Evolutionary conservation across 2,113 vertebrate genomes (phyloP).

Genomic region (Tachuris rubrigastra): DNA sequence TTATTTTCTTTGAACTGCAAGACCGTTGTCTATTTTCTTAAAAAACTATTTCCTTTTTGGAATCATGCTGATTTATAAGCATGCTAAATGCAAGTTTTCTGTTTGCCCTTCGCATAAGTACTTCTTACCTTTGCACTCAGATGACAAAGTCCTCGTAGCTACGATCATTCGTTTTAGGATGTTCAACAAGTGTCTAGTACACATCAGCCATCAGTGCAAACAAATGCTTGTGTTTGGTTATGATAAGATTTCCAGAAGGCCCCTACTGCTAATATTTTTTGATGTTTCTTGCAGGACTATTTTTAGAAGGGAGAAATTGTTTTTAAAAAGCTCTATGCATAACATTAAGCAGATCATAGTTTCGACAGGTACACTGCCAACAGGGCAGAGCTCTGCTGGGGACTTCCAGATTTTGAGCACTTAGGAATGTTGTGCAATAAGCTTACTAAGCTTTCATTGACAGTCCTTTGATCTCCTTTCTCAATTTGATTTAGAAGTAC

Average conservation of each 20-base stretch:
- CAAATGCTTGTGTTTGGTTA: background rate
- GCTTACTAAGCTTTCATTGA: background rate
- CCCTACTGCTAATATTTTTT: background rate
- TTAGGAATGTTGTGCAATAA: background rate
- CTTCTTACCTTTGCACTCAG: background rate
- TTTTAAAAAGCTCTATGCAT: background rate
- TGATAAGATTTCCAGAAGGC: background rate
- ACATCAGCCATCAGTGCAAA: background rate
- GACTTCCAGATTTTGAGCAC: background rate
- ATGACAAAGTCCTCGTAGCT: background rate
- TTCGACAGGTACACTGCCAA: background rate
- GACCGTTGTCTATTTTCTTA: background rate
- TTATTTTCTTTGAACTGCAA: background rate
- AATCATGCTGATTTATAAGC: background rate
- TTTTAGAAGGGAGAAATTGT: background rate
- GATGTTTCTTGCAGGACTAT: background rate
- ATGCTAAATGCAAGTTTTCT: background rate
- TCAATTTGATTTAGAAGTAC: background rate
- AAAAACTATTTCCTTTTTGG: background rate
- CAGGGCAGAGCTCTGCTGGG: background rate
- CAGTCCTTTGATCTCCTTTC: background rate
- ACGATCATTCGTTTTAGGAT: background rate
- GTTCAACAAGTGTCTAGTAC: background rate
- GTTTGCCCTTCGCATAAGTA: background rate
- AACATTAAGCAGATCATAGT: background rate